A percentile compares a stretch with the other conserved stretches of the same genome.
Conservation (phyloP, 2,797 vertebrate species). For the Gorsachius magnificus region DNA sequence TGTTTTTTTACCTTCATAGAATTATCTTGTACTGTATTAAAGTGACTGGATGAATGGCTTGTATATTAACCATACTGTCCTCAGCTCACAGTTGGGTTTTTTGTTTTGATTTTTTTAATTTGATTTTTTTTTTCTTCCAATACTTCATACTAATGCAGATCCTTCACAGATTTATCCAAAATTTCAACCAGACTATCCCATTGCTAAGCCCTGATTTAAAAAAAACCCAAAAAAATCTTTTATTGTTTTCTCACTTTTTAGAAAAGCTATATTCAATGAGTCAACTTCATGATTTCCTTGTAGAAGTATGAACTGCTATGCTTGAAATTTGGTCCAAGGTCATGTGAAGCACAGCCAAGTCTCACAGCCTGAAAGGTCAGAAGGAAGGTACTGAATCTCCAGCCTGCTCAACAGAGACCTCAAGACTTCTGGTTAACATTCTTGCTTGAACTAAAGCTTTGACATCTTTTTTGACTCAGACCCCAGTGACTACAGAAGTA, state of each 20-base stretch:
- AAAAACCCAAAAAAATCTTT: neutral
- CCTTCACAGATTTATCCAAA: constrained; percentile 2
- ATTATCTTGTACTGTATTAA: neutral
- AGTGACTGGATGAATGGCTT: neutral
- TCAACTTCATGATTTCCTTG: neutral
- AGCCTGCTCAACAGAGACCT: neutral
- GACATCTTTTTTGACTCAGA: neutral
- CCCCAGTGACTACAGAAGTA: neutral
- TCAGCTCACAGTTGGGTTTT: neutral
- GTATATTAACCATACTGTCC: neutral
- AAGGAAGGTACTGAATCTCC: neutral
- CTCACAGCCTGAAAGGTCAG: constrained; percentile 1
- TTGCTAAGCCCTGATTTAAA: neutral
- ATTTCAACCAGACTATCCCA: neutral
- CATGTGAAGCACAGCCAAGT: constrained; percentile 23
- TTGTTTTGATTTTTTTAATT: neutral
- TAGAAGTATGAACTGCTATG: constrained; percentile 7
- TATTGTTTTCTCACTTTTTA: constrained; percentile 13
- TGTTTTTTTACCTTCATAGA: neutral
- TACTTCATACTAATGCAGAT: neutral
- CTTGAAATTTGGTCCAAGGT: constrained; percentile 29
- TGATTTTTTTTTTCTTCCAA: neutral
- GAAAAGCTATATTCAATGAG: neutral
- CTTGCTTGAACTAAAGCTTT: neutral
- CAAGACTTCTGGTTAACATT: neutral